phyloP scores from a whole-genome alignment of 1,140 invertebrate genomes.

The Conopomorpha cramerella region DNA sequence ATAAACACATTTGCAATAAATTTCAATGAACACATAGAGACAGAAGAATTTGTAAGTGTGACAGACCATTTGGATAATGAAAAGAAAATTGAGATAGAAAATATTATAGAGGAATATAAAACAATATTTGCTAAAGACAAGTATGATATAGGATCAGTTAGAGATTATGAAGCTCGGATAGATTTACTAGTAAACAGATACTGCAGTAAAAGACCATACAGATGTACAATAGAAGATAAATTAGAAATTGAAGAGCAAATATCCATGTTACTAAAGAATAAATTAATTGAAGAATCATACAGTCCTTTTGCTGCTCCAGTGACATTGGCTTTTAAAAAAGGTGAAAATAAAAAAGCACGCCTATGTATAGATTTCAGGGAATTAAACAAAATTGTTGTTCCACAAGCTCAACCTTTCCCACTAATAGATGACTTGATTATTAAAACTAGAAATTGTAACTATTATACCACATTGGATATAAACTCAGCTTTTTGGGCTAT shows the following conservation, averaged over 20 bases:
- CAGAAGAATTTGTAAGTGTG: not conserved
- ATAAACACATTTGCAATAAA: not conserved
- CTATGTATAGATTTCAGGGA: too few relatives aligned
- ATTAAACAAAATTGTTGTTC: not conserved
- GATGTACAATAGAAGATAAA: not conserved
- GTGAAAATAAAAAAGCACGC: not conserved
- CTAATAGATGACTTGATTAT: not conserved
- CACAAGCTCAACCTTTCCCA: too few relatives aligned
- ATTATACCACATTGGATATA: not conserved
- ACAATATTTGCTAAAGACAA: not conserved
- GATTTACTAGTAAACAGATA: not conserved
- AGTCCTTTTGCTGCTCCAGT: too few relatives aligned
- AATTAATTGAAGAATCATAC: not conserved
- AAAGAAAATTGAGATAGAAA: too few relatives aligned
- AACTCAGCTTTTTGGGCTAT: not conserved
- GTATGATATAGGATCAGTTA: not conserved
- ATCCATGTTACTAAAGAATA: not conserved
- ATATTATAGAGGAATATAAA: not conserved
- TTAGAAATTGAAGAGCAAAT: not conserved
- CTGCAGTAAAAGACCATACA: too few relatives aligned
- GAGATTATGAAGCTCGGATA: too few relatives aligned
- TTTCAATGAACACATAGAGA: not conserved
- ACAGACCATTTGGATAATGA: not conserved
- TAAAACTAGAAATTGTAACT: not conserved
- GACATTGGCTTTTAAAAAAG: not conserved